Percentiles rank a stretch among this genome's conserved stretches.
phyloP scores from a whole-genome alignment of 2,113 vertebrate species.

The Nothoprocta perdicaria region DNA sequence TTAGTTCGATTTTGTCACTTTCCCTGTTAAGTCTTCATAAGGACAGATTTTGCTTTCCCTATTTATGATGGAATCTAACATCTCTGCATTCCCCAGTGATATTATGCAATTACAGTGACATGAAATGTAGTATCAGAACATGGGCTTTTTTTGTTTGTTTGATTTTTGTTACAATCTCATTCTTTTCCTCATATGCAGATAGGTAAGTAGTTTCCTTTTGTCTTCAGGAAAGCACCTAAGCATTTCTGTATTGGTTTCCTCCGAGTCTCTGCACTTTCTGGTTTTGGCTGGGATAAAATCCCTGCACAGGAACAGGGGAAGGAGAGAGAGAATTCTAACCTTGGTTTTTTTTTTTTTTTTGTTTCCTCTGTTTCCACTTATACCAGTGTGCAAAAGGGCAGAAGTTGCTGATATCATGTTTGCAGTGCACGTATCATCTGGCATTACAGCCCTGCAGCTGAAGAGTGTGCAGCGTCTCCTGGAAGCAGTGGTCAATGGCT shows the following conservation, averaged over 20 bases:
- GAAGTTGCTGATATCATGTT: slow-evolving; percentile 84
- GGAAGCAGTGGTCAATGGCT: slow-evolving; percentile 77
- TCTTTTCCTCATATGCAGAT: not conserved
- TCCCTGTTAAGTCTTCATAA: not conserved
- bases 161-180: not conserved
- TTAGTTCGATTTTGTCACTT: not conserved
- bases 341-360: not conserved
- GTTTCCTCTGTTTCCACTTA: not conserved
- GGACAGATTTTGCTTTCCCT: not conserved
- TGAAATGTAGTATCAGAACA: not conserved
- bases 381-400: slow-evolving; percentile 76
- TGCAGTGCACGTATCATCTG: slow-evolving; percentile 78
- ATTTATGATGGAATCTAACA: not conserved
- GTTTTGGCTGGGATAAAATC: not conserved
- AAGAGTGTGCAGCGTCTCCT: slow-evolving; percentile 78
- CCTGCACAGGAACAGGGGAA: too few species aligned
- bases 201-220: not conserved
- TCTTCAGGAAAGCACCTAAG: not conserved
- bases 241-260: not conserved
- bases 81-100: not conserved
- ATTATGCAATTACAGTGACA: not conserved
- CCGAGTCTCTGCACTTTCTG: not conserved
- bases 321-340: not conserved
- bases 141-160: not conserved
- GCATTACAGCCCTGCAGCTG: slow-evolving; percentile 63